A percentile compares a stretch with the other conserved stretches of the same genome.
These are phyloP conservation scores for Chloebia gouldiae DNA, from an alignment of 2,113 vertebrate genomes.

Conservation along the genomic window DNA sequence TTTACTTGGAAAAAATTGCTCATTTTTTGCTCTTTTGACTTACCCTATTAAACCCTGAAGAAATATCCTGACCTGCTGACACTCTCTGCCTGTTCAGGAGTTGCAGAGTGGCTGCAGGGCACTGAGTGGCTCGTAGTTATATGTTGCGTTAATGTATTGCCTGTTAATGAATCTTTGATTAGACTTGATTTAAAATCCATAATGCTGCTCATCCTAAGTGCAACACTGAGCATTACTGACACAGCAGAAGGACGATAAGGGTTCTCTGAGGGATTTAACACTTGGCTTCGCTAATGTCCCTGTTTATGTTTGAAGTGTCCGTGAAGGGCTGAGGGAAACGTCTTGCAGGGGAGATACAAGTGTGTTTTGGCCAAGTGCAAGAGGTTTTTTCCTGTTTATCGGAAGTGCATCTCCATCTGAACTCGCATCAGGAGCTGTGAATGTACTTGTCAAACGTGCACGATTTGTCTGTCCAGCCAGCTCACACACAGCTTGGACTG, in stretches of 20 bases:
- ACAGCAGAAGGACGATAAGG: not conserved
- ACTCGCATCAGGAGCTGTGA: not conserved
- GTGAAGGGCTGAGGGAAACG: not conserved
- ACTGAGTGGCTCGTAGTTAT: not conserved
- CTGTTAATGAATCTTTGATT: constrained; percentile 69
- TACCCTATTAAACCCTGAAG: not conserved
- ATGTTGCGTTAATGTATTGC: constrained; percentile 32
- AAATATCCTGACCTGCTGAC: not conserved
- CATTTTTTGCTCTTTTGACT: constrained; percentile 1
- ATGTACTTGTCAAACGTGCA: not conserved
- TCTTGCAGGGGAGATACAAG: not conserved
- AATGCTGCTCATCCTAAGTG: constrained; percentile 3
- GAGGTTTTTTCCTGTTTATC: constrained; percentile 25
- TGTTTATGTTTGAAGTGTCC: not conserved
- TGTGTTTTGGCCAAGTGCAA: not conserved
- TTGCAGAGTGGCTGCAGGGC: not conserved
- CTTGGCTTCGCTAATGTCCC: not conserved
- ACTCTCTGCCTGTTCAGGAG: not conserved
- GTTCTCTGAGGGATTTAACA: constrained; percentile 36
- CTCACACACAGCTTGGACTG: accelerated
- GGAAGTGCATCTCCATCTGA: not conserved
- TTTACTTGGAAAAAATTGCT: not conserved
- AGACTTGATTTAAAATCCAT: constrained; percentile 67
- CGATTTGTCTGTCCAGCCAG: not conserved
- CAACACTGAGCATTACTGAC: not conserved